Percentiles rank a stretch among this genome's conserved stretches.
phyloP scores from a whole-genome alignment of 64 coral and sea anemone genomes.

The Trachythela sp. region DNA sequence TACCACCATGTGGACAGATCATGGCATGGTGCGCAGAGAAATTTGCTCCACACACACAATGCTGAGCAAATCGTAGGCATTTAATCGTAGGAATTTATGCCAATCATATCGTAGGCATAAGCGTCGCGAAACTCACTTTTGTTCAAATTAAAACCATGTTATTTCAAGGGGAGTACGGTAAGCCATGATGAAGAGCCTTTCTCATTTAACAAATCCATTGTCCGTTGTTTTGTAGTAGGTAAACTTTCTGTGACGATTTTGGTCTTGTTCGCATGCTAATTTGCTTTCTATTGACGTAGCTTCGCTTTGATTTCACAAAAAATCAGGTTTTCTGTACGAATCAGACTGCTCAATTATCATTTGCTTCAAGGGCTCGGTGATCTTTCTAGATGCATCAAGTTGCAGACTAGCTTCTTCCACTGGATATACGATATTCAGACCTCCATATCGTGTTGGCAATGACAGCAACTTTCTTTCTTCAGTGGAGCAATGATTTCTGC shows the following conservation, averaged over 20 bases:
- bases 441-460: not conserved
- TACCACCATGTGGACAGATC: not conserved
- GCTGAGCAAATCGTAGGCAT: not conserved
- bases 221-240: not conserved
- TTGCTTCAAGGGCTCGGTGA: too few species aligned
- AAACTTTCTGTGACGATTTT: too few species aligned
- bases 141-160: not conserved
- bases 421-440: not conserved
- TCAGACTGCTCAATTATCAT: too few species aligned
- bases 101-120: not conserved
- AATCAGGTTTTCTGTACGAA: too few species aligned
- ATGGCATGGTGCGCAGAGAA: not conserved
- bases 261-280: too few species aligned
- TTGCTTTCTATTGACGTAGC: too few species aligned
- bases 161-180: not conserved
- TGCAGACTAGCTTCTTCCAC: slow-evolving; percentile 2
- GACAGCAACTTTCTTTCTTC: not conserved
- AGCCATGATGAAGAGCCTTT: not conserved
- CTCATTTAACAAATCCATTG: not conserved
- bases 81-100: too few species aligned
- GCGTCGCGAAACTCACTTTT: not conserved
- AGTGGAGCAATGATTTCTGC: not conserved
- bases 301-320: too few species aligned
- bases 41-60: not conserved
- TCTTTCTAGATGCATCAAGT: too few species aligned